phyloP scores from a whole-genome alignment of 2,113 vertebrate genomes.

The Lophotis ruficrista region DNA sequence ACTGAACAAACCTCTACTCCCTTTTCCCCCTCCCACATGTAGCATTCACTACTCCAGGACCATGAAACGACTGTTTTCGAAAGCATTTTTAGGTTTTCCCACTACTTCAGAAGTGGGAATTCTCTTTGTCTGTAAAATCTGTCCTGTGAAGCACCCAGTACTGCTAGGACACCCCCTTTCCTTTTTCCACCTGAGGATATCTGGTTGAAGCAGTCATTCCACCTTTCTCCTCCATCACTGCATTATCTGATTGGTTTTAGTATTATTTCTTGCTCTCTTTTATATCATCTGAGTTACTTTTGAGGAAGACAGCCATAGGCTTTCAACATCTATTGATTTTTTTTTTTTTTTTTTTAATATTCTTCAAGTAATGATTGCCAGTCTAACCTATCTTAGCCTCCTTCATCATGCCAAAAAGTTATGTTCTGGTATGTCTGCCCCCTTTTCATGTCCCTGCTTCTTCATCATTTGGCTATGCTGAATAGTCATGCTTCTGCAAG shows the following conservation, averaged over 20 bases:
- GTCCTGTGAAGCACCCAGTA: not conserved
- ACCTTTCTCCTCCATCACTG: not conserved
- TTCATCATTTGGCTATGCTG: not conserved
- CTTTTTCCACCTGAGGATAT: not conserved
- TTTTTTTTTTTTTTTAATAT: not conserved
- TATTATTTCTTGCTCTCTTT: not conserved
- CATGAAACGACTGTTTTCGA: not conserved
- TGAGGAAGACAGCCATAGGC: not conserved
- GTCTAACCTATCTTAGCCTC: not conserved
- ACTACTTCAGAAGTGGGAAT: not conserved
- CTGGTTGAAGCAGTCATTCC: not conserved
- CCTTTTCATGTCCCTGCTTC: not conserved
- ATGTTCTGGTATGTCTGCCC: not conserved
- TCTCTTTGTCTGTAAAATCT: not conserved
- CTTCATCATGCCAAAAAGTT: not conserved
- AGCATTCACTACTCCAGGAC: not conserved
- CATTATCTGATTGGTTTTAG: not conserved
- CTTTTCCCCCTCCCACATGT: accelerated
- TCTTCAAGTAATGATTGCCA: not conserved
- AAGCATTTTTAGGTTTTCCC: not conserved
- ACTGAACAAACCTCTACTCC: not conserved
- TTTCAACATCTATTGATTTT: not conserved
- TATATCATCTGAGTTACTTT: not conserved
- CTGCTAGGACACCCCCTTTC: not conserved
- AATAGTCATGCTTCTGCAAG: not conserved